Evolutionary conservation across 1,140 invertebrate genomes (phyloP), one percentile per base, ranked within the genome.

Genomic region (Portunus trituberculatus): DNA sequence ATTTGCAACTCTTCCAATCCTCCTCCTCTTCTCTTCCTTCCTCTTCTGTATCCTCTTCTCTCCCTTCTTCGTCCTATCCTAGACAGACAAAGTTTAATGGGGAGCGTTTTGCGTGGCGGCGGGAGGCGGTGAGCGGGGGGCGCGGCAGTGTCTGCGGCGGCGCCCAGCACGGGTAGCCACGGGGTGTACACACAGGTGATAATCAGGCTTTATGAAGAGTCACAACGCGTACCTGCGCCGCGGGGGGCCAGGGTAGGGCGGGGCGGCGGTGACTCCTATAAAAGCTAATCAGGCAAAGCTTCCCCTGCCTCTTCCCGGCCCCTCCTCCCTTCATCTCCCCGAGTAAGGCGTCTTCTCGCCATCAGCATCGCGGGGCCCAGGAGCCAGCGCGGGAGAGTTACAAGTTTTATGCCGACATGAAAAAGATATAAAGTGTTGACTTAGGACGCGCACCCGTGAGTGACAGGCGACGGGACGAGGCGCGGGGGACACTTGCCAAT

Each of bases 181-280:
- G 45, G 86, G 86, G 31, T 88, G 86, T 46, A 88, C 25, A 88
- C 86, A 46, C 32, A 46, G 86, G 86, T 88, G 86, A 88, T 88
- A 88, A 88, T 88, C 86, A 88, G 86, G 86, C 14, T 88, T 88
- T 88, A 88, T 88, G 86, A 88, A 88, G 86, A 88, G 86, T 45
- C 86, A 88, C 86, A 88, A 88, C 86, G 45, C 86, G 86, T 88
- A 46, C 45, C 45, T 12, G 86, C 28, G 31, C 86, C 32, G 31
- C 45, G 45, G 86, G 86, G 86, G 86, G 86, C 14, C 28, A 25
- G 86, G 31, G 10, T 32, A 28, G 86, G 86, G 86, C 67, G 67
- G 67, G 86, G 86, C 67, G 67, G 67, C 67, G 67, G 4, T n/a
- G 20, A 76, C 67, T 76, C 67, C 67, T 76, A 76, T 76, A 76